Base-by-base conservation (phyloP, 2,888 invertebrate genomes). In the Subacronicta megacephala region DNA sequence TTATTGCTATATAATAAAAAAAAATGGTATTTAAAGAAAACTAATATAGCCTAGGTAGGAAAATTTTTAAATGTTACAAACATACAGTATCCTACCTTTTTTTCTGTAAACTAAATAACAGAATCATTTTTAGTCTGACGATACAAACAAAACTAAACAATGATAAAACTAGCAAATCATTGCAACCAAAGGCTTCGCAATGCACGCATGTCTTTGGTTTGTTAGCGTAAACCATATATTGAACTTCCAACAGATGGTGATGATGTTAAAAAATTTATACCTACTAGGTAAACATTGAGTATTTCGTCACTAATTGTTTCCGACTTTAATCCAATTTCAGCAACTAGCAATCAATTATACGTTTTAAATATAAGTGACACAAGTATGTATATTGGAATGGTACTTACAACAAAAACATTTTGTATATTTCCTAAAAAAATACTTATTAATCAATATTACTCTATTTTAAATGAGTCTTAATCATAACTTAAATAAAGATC, bases 391-490 rank as follows among this genome's bases (percentile, higher is more conserved):
- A 71, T 31, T 75, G 77, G 75, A 75, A 75, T 75, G 74, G 69
- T 53, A 58, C 62, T 71, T 68, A 63, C 29, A 54, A 59, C 46
- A 23, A 60, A 69, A 70, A 36, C 40, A 41, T 57, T 52, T 37
- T 38, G 53, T 52, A 43, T 37, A 15, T 38, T 42, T 43, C 53
- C 44, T 65, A 51, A 56, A 62, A 58, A 64, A 68, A 10, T 26
- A 52, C 54, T 66, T 63, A 66, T 38, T 49, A 51, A 66, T 38
- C 46, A 51, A 46, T 46, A 60, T 40, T 47, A 42, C 49, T 55
- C 61, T 69, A 54, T 63, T 49, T 49, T 46, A 73, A 76, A 63
- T 69, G 69, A 76, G 75, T 74, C 74, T 71, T 76, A 76, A 60
- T 43, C 10, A 59, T 57, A 73, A 72, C 53, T 52, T 65, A 71